A percentile compares a stretch with the other conserved stretches of the same genome.
Conservation (phyloP, 2,888 invertebrate genomes). For the Ceramica pisi region DNA sequence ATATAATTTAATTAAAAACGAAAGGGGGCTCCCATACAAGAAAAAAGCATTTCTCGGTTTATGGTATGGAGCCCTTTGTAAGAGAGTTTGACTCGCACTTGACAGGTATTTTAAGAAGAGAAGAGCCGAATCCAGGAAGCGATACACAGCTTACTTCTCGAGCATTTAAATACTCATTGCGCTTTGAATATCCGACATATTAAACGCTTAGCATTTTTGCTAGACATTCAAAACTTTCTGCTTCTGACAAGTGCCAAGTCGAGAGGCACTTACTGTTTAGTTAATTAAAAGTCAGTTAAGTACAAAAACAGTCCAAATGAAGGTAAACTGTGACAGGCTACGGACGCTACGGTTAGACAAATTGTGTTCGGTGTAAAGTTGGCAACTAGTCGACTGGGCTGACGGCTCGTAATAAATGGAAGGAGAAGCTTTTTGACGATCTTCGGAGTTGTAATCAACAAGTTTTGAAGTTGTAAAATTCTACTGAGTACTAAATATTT, state of each 20-base stretch:
- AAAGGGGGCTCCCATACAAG: too few species aligned
- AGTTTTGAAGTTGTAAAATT: conserved; percentile 25
- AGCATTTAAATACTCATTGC: conserved; percentile 36
- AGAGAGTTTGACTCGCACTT: too few species aligned
- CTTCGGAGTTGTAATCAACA: conserved; percentile 33
- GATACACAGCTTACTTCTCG: conserved; percentile 3
- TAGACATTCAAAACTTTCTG: conserved; percentile 49
- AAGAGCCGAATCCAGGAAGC: too few species aligned
- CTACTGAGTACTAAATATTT: not conserved
- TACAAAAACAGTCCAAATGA: conserved; percentile 59
- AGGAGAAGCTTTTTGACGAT: conserved; percentile 16
- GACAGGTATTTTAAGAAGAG: too few species aligned
- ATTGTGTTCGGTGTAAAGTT: conserved; percentile 56
- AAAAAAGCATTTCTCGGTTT: too few species aligned
- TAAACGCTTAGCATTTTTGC: conserved; percentile 51
- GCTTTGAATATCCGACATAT: conserved; percentile 42
- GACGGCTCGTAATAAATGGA: conserved; percentile 35
- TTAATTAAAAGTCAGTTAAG: conserved; percentile 65
- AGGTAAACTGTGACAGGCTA: conserved; percentile 43
- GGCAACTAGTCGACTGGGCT: conserved; percentile 25
- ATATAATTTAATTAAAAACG: too few species aligned
- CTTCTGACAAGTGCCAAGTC: conserved; percentile 57
- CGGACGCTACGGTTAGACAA: conserved; percentile 42
- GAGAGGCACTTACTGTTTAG: conserved; percentile 50
- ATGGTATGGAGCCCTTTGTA: too few species aligned